A percentile compares a stretch with the other conserved stretches of the same genome.
Conservation (phyloP, 1,140 invertebrate genomes). For the Aphaenogaster floridana region DNA sequence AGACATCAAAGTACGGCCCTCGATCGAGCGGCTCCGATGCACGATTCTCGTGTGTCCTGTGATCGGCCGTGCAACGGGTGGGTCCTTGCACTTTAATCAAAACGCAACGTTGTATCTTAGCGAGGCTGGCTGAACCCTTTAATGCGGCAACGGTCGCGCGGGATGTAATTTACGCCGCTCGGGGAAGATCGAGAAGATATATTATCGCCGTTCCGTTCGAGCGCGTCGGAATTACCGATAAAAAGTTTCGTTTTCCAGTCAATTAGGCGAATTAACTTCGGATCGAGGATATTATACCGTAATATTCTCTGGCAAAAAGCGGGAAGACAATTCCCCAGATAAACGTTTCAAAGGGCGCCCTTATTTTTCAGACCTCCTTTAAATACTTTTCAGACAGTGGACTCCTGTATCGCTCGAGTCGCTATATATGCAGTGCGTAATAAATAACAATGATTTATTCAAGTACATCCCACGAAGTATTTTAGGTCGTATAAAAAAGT, state of each 20-base stretch:
- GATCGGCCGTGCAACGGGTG: slow-evolving; percentile 81
- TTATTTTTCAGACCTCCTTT: slow-evolving; percentile 25
- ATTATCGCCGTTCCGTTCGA: slow-evolving; percentile 27
- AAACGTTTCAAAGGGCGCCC: background rate
- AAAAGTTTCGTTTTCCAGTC: slow-evolving; percentile 40
- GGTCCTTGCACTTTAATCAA: slow-evolving; percentile 79
- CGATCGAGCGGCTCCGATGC: slow-evolving; percentile 86
- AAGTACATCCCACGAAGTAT: slow-evolving; percentile 16
- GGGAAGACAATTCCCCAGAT: background rate
- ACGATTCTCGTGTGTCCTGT: slow-evolving; percentile 79
- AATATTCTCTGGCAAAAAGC: background rate
- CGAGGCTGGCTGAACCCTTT: background rate
- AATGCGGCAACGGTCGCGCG: slow-evolving; percentile 15
- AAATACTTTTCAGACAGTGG: background rate
- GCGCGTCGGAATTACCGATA: slow-evolving; percentile 17
- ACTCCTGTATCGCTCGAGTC: background rate
- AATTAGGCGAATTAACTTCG: slow-evolving; percentile 32
- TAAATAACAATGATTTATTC: slow-evolving; percentile 41
- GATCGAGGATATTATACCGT: background rate
- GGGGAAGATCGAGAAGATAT: slow-evolving; percentile 8
- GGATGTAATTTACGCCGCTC: slow-evolving; percentile 27
- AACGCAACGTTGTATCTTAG: slow-evolving; percentile 40
- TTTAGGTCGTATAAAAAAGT: slow-evolving; percentile 31
- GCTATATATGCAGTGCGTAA: background rate
- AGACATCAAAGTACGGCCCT: slow-evolving; percentile 91